A percentile compares a stretch with the other conserved stretches of the same genome.
Evolutionary conservation across 2,888 invertebrate genomes (phyloP).

Genomic region (Drosophila falleni): DNA sequence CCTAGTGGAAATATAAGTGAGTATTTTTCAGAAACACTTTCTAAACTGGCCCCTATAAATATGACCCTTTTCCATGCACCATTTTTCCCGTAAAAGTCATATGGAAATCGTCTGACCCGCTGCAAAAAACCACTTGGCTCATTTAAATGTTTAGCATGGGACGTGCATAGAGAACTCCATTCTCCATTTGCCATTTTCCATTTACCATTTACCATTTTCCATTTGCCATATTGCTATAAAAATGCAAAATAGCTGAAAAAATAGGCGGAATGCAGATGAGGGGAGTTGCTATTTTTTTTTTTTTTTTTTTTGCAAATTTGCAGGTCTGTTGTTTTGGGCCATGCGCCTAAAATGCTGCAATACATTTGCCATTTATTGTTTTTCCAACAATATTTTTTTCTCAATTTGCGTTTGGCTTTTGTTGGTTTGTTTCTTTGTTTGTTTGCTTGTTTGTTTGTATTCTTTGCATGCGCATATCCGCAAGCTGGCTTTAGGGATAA

Average conservation of each 20-base stretch:
- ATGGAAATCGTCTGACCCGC: constrained; percentile 63
- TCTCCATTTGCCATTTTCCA: constrained; percentile 50
- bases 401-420: constrained; percentile 41
- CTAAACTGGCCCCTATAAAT: constrained; percentile 16
- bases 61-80: background rate
- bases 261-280: background rate
- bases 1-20: constrained; percentile 91
- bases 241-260: constrained; percentile 56
- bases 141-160: constrained; percentile 70
- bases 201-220: constrained; percentile 76
- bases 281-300: constrained; percentile 12
- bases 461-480: constrained; percentile 63
- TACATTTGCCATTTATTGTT: constrained; percentile 79
- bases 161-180: constrained; percentile 29
- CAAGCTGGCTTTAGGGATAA: constrained; percentile 80
- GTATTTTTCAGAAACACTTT: constrained; percentile 71
- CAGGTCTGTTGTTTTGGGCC: constrained; percentile 64
- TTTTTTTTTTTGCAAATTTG: constrained; percentile 68
- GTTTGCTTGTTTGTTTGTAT: constrained; percentile 26
- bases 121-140: constrained; percentile 68
- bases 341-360: constrained; percentile 77
- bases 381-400: constrained; percentile 68
- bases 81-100: constrained; percentile 18
- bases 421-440: constrained; percentile 47
- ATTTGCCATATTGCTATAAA: constrained; percentile 76